Evolutionary conservation across 2,888 invertebrate species (phyloP), one percentile per base, ranked within the genome.

Genomic region (Erebia aethiops): DNA sequence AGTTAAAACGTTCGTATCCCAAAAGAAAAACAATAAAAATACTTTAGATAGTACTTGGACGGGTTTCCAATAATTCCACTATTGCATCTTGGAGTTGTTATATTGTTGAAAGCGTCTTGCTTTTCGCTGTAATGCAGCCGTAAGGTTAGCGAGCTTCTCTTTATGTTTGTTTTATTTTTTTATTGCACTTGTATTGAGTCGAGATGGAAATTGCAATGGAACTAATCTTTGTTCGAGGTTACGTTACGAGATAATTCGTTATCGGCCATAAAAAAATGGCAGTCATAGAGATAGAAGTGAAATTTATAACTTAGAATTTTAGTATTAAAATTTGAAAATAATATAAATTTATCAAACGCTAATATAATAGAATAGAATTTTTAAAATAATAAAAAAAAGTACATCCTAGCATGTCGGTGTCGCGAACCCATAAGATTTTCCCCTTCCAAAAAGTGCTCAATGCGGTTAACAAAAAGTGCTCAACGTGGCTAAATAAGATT

Each of bases 81-180:
- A 43, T 65, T 65, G 54, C 54, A 43, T 65, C 65, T 65, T 21
- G n/a, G 18, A 46, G 56, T 66, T 66, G 65, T 54, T 62, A 56
- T 66, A 57, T 66, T 66, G 65, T 56, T 46, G 65, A 66, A 46
- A 66, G 56, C 56, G 56, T 43, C 56, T 66, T 43, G 43, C 43
- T 66, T 61, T 46, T 56, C 54, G 21, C 14, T 57, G 65, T 66
- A 57, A 66, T 56, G 56, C 46, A 66, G 65, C 56, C 13, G 65
- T 43, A 52, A 35, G 35, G 64, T 52, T 52, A 52, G 64, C 35
- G 65, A 43, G 54, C 41, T 52, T 35, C 64, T 52, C 11, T 16
- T 43, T n/a, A 66, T 43, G 43, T 14, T 43, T 18, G 43, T 43
- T 56, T 57, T 43, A 41, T 10, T 66, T 65, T 64, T 64, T 66